phyloP scores from a whole-genome alignment of 2,888 invertebrate genomes.

The Eilema depressum region DNA sequence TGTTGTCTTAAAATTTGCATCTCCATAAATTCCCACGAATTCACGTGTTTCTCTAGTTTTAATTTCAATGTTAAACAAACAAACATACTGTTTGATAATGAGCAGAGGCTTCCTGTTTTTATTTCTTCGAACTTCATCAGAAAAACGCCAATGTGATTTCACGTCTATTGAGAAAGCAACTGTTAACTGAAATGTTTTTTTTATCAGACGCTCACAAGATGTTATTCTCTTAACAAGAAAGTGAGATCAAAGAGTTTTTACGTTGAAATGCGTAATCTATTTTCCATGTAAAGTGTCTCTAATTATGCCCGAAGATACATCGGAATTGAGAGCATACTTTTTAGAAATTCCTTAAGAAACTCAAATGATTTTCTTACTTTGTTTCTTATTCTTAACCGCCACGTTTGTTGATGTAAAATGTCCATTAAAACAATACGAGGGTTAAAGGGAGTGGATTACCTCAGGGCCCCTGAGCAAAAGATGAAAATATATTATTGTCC shows the following conservation, averaged over 20 bases:
- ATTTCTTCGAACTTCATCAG: neutral
- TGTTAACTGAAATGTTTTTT: neutral
- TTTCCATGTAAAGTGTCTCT: neutral
- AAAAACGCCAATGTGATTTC: neutral
- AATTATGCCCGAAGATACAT: neutral
- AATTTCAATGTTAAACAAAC: conserved; percentile 1
- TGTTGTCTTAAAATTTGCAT: neutral
- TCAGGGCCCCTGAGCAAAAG: neutral
- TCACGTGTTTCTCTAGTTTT: neutral
- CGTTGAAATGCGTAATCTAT: neutral
- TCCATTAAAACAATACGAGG: neutral
- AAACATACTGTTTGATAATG: conserved; percentile 1
- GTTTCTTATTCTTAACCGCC: neutral
- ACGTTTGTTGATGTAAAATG: neutral
- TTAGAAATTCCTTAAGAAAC: neutral
- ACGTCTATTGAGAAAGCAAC: neutral
- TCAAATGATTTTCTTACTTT: neutral
- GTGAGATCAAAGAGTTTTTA: neutral
- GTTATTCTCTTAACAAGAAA: neutral
- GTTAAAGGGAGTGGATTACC: neutral
- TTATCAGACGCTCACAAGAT: neutral
- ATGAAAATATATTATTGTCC: neutral
- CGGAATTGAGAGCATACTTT: no score
- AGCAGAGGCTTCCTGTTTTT: neutral
- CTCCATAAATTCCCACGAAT: neutral